Conservation (phyloP, 92 coral and sea anemone species). For the Siderastrea radians region DNA sequence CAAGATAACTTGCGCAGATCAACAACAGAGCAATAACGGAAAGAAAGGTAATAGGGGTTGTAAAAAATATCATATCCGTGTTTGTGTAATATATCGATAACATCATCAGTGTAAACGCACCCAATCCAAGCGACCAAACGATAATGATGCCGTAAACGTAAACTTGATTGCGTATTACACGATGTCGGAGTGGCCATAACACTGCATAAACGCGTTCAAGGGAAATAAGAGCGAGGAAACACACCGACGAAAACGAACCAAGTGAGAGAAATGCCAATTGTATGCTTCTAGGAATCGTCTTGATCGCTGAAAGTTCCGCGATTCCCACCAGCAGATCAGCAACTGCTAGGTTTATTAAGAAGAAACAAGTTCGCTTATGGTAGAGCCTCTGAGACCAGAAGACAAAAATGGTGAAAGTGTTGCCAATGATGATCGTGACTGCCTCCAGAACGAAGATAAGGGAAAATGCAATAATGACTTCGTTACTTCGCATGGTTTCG, state of each 20-base stretch:
- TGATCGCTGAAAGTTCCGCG: too few species aligned
- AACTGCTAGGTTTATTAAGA: too few species aligned
- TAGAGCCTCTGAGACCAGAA: too few species aligned
- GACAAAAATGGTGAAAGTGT: neutral
- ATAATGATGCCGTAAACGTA: neutral
- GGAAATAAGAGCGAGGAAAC: constrained; percentile 16
- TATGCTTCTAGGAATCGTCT: too few species aligned
- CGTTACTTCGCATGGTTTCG: too few species aligned
- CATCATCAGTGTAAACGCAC: neutral
- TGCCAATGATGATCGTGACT: neutral
- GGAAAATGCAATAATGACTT: neutral
- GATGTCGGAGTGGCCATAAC: constrained; percentile 25
- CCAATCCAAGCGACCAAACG: neutral
- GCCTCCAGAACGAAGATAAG: neutral
- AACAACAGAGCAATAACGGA: neutral
- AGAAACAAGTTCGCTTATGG: too few species aligned
- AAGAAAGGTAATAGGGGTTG: neutral
- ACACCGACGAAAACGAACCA: neutral
- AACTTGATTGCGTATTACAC: neutral
- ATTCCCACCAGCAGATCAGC: too few species aligned
- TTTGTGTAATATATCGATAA: neutral
- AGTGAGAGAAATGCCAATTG: too few species aligned
- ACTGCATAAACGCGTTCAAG: constrained; percentile 22
- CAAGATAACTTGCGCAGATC: neutral
- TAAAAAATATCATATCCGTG: neutral